A percentile compares a stretch with the other conserved stretches of the same genome.
phyloP scores from a whole-genome alignment of 2,888 invertebrate species.

The Megaustenia siamemsis region DNA sequence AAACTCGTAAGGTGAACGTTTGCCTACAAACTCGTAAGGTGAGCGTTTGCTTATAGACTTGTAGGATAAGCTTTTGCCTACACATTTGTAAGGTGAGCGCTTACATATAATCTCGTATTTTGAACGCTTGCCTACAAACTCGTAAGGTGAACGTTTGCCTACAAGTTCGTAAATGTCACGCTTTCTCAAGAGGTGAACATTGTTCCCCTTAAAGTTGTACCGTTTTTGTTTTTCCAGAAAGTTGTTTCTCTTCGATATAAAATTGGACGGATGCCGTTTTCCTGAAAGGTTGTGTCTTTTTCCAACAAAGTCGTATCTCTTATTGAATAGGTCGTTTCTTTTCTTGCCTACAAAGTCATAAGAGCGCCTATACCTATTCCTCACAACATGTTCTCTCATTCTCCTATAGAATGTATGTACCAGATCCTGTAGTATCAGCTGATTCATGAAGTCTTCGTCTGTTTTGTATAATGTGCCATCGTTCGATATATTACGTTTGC shows the following conservation, averaged over 20 bases:
- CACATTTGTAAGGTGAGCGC: background rate
- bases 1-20: no score
- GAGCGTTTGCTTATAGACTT: no score
- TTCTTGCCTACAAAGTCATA: slow-evolving; percentile 39
- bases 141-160: slow-evolving; percentile 22
- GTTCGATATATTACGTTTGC: background rate
- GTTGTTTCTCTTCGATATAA: slow-evolving; percentile 20
- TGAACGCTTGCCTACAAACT: slow-evolving; percentile 24
- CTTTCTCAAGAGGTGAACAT: no score
- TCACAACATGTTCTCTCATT: background rate
- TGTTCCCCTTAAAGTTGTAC: slow-evolving; percentile 33
- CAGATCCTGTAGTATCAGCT: no score
- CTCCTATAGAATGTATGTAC: background rate
- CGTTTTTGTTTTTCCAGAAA: slow-evolving; percentile 13
- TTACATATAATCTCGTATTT: slow-evolving; percentile 23
- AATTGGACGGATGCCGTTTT: slow-evolving; percentile 9
- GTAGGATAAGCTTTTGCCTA: slow-evolving; percentile 17
- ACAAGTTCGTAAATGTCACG: background rate
- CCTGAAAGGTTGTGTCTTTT: slow-evolving; percentile 8
- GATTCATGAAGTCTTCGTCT: background rate
- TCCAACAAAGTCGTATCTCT: slow-evolving; percentile 11
- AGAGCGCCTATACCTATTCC: background rate
- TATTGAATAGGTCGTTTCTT: slow-evolving; percentile 6
- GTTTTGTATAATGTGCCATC: background rate
- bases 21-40: no score